A percentile compares a stretch with the other conserved stretches of the same genome.
Conservation (phyloP, 2,113 vertebrate genomes). For the Elaphurus davidianus region DNA sequence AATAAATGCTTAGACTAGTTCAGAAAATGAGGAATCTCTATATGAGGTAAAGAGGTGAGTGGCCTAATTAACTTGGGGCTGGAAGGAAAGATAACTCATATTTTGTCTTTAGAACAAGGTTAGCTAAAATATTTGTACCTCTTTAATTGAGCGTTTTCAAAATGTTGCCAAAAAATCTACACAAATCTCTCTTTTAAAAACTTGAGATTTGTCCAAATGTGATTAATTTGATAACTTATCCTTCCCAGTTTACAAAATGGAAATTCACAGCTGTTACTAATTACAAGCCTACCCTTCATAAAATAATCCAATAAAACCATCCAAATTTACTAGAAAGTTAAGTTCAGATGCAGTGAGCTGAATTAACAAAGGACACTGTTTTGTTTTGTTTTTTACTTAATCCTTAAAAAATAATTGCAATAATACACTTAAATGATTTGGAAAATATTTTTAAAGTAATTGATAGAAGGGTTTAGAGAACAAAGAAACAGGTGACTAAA, state of each 20-base stretch:
- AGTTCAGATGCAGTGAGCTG: background rate
- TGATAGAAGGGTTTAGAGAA: background rate
- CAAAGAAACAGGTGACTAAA: background rate
- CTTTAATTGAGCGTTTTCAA: constrained; percentile 3
- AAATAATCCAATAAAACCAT: background rate
- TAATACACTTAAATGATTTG: background rate
- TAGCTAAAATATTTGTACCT: background rate
- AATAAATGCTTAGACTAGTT: constrained; percentile 15
- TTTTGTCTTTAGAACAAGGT: constrained; percentile 38
- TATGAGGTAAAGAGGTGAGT: background rate
- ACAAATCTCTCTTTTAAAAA: background rate
- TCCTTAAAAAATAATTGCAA: background rate
- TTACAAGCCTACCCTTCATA: background rate
- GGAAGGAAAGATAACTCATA: constrained; percentile 20
- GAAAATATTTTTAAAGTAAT: background rate
- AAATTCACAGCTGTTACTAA: constrained; percentile 13
- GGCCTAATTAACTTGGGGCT: background rate
- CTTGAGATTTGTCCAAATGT: constrained; percentile 19
- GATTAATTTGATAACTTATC: constrained; percentile 7
- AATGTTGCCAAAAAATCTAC: background rate
- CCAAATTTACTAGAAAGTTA: background rate
- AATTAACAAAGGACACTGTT: background rate
- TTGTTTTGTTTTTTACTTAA: background rate
- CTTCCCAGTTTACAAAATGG: background rate
- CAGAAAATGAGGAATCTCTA: constrained; percentile 9